Base-by-base conservation (phyloP, 92 coral and sea anemone genomes). In the Zoanthus sociatus region DNA sequence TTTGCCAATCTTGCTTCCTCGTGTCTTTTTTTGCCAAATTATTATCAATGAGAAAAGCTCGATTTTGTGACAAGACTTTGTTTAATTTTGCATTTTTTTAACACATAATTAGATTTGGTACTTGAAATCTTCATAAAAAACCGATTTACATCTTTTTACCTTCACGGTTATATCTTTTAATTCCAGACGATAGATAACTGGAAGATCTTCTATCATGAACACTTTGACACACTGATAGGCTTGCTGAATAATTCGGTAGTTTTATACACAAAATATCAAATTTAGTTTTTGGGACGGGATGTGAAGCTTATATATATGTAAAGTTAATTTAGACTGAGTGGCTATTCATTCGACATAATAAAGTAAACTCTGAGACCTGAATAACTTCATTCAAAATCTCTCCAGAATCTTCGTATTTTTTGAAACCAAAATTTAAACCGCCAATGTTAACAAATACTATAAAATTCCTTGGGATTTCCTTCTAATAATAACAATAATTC, bases 291-390 rank as follows among this genome's bases (percentile, higher is more conserved):
- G 67, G 82, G 18, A 77, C 18, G 12, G 9, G 53, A 77, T 53
- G 82, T 32, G 6, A 54, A 77, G 20, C 53, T 30, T 21, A 46
- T 12, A 26, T 48, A 63, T 16, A 4, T 1, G 48, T 6, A 26
- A 48, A 30, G 82, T 48, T 77, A 77, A 30, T 77, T 77, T 77
- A 31, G 67, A 54, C n/a, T 32, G n/a, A 53, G 20, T 14, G 47
- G 33, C 33, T 53, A 18, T 77, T 53, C 13, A 76, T 77, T 53
- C 17, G 15, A 32, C 44, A 13, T 54, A 54, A 77, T 77, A 63
- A 77, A 77, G 82, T 77, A 53, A 77, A 77, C 26, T 30, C 42
- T 51, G 67, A 30, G 16, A 17, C 30, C 9, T 26, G 10, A 12
- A 5, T 33, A 9, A 33, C 3, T 69, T 69, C 26, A 16, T 63